Percentiles rank a stretch among this genome's conserved stretches.
Evolutionary conservation across 2,888 invertebrate species (phyloP).

Genomic region (Diarsia dahlii): DNA sequence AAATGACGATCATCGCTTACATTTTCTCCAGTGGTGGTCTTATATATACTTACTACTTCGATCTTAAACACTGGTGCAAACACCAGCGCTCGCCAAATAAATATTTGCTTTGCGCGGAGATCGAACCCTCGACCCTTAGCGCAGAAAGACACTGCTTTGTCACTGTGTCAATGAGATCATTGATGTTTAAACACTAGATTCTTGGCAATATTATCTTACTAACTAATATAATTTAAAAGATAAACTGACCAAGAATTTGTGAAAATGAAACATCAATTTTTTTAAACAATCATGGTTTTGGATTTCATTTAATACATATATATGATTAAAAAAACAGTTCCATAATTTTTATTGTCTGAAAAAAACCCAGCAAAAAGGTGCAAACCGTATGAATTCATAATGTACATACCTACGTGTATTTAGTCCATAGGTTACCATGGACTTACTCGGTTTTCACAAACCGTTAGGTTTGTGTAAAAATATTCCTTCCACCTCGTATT

Average conservation of each 20-base stretch:
- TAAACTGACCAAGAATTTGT: not conserved
- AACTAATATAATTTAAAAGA: conserved; percentile 5
- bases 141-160: conserved; percentile 20
- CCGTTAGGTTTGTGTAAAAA: not conserved
- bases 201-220: not conserved
- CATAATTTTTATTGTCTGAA: not conserved
- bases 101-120: conserved; percentile 43
- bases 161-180: conserved; percentile 29
- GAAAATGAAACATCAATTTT: too few relatives aligned
- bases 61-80: conserved; percentile 42
- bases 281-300: too few relatives aligned
- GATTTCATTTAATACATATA: too few relatives aligned
- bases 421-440: not conserved
- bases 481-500: not conserved
- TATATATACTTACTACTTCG: conserved; percentile 25
- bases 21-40: conserved; percentile 28
- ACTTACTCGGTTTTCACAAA: too few relatives aligned
- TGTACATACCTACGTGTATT: not conserved
- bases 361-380: not conserved
- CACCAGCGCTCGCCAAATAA: conserved; percentile 17
- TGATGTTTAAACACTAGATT: conserved; percentile 5
- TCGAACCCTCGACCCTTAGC: conserved; percentile 25
- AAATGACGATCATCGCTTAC: not conserved
- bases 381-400: not conserved
- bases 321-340: not conserved